Evolutionary conservation across 1,140 invertebrate species (phyloP).

Genomic region (Diachasma alloeum): DNA sequence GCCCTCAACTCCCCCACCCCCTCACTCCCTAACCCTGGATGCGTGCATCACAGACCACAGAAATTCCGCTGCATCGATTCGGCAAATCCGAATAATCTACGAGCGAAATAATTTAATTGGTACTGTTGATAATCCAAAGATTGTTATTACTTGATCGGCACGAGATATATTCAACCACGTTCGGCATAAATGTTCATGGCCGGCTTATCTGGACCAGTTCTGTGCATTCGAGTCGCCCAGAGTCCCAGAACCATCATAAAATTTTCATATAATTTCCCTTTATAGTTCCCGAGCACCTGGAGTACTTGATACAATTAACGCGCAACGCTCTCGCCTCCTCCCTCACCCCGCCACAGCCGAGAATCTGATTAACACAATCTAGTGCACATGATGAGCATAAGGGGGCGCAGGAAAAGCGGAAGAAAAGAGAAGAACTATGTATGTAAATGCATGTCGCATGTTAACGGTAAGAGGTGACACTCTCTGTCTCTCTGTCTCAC

Average conservation of each 20-base stretch:
- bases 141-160: not conserved
- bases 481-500: too few species aligned
- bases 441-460: not conserved
- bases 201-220: not conserved
- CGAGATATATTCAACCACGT: not conserved
- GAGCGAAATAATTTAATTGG: not conserved
- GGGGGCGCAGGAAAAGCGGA: not conserved
- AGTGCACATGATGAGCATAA: not conserved
- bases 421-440: not conserved
- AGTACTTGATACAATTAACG: conserved; percentile 37
- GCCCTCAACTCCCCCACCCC: not conserved
- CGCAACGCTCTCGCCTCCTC: not conserved
- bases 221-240: not conserved
- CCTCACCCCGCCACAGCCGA: not conserved
- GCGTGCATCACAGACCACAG: not conserved
- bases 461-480: not conserved
- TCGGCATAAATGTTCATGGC: not conserved
- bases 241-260: conserved; percentile 2
- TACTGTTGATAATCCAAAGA: not conserved
- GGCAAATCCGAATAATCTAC: conserved; percentile 1
- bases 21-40: not conserved
- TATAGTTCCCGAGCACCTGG: conserved; percentile 4
- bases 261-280: conserved; percentile 27
- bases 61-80: conserved; percentile 12
- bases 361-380: conserved; percentile 24